These are phyloP conservation scores for Diuraphis noxia DNA, from an alignment of 1,140 invertebrate genomes.

Conservation along the genomic window DNA sequence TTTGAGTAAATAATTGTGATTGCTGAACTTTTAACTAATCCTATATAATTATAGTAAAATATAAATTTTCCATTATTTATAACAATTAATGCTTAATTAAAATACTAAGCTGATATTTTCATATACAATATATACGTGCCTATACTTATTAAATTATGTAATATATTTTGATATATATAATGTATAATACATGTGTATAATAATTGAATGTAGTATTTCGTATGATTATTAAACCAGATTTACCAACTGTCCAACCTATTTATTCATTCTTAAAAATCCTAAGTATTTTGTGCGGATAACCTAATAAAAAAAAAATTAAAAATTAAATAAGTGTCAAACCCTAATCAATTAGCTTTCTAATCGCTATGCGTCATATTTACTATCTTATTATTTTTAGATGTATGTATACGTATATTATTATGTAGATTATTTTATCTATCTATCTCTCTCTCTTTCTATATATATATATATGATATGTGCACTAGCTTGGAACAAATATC, in stretches of 20 bases:
- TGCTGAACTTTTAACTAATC: not conserved
- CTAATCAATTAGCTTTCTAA: not conserved
- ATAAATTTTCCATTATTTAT: not conserved
- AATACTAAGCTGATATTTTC: not conserved
- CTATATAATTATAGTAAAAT: not conserved
- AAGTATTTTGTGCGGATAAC: no score
- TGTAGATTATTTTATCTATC: not conserved
- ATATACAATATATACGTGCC: no score
- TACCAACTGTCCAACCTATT: not conserved
- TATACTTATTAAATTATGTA: no score
- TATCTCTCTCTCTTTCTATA: no score
- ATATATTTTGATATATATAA: no score
- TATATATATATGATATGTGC: not conserved
- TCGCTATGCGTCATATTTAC: no score
- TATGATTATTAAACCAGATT: not conserved
- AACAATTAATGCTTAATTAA: not conserved
- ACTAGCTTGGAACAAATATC: not conserved
- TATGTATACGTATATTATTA: no score
- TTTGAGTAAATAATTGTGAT: not conserved
- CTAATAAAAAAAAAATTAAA: not conserved
- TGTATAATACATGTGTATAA: no score
- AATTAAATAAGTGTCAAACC: not conserved
- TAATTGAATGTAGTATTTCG: not conserved
- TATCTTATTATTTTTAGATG: no score
- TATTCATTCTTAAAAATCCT: not conserved